Evolutionary conservation across 2,888 invertebrate genomes (phyloP).

Genomic region (Hypselothyrea guttata): DNA sequence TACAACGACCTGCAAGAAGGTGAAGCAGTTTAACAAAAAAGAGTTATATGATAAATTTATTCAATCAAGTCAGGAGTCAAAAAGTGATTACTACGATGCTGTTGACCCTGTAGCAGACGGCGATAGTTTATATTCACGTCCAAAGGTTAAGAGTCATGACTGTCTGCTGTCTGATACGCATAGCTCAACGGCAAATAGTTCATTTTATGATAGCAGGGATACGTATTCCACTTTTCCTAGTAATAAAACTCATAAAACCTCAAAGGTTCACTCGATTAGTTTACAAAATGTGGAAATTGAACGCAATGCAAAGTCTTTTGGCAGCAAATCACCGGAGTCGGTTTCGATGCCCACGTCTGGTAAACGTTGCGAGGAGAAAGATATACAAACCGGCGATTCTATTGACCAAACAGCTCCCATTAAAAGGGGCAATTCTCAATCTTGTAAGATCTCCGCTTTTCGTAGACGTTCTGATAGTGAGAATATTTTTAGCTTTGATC

Average conservation of each 20-base stretch:
- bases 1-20: conserved; percentile 82
- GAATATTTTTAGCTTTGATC: conserved; percentile 89
- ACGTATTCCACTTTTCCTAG: conserved; percentile 86
- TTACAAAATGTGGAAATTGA: conserved; percentile 88
- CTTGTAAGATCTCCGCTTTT: conserved; percentile 82
- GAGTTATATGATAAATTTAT: conserved; percentile 83
- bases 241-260: conserved; percentile 84
- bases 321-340: conserved; percentile 79
- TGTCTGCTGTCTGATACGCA: conserved; percentile 84
- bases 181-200: conserved; percentile 80
- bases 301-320: conserved; percentile 83
- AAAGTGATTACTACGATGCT: conserved; percentile 87
- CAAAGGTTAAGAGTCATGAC: conserved; percentile 85
- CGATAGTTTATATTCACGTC: conserved; percentile 62
- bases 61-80: conserved; percentile 88
- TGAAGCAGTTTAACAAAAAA: conserved; percentile 79
- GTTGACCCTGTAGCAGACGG: conserved; percentile 80
- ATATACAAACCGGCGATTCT: conserved; percentile 79
- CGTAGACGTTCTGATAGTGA: conserved; percentile 87
- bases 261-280: conserved; percentile 87
- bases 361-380: conserved; percentile 77
- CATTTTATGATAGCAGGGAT: conserved; percentile 85
- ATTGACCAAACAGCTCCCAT: conserved; percentile 76
- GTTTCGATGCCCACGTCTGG: conserved; percentile 70
- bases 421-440: conserved; percentile 74